Evolutionary conservation across 2,888 invertebrate species (phyloP).

Genomic region (Autographa gamma): DNA sequence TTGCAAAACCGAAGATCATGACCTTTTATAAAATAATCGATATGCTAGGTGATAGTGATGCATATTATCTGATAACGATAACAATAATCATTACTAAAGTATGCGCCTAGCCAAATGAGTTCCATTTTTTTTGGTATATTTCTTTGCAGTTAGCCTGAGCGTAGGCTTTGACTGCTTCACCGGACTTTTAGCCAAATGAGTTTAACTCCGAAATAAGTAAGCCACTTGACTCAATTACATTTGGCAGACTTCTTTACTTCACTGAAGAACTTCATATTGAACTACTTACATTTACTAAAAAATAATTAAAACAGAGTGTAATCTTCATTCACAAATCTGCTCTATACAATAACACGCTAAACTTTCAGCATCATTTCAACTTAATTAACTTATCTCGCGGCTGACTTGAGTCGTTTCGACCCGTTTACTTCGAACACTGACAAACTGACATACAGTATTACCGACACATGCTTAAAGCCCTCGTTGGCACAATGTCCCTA

Average conservation of each 20-base stretch:
- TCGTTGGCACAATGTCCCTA: slow-evolving; percentile 9
- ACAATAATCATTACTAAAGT: background rate
- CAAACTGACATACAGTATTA: background rate
- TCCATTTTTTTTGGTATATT: too few relatives aligned
- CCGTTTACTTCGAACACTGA: slow-evolving; percentile 41
- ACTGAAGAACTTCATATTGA: background rate
- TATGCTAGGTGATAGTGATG: background rate
- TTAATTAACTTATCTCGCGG: slow-evolving; percentile 37
- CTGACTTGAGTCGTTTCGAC: slow-evolving; percentile 52
- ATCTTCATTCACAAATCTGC: background rate
- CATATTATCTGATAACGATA: background rate
- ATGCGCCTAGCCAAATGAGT: background rate
- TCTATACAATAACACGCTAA: slow-evolving; percentile 18
- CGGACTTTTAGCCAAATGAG: too few relatives aligned
- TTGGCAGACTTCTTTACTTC: background rate
- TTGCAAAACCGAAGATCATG: too few relatives aligned
- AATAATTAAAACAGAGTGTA: background rate
- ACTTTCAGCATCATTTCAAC: slow-evolving; percentile 31
- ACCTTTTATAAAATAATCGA: background rate
- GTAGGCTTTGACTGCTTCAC: too few relatives aligned
- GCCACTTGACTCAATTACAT: background rate
- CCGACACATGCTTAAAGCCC: slow-evolving; percentile 23
- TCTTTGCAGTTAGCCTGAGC: too few relatives aligned
- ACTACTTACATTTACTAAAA: background rate
- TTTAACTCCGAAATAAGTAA: background rate